Evolutionary conservation across 2,113 vertebrate genomes (phyloP).

Genomic region (Bambusicola thoracicus): DNA sequence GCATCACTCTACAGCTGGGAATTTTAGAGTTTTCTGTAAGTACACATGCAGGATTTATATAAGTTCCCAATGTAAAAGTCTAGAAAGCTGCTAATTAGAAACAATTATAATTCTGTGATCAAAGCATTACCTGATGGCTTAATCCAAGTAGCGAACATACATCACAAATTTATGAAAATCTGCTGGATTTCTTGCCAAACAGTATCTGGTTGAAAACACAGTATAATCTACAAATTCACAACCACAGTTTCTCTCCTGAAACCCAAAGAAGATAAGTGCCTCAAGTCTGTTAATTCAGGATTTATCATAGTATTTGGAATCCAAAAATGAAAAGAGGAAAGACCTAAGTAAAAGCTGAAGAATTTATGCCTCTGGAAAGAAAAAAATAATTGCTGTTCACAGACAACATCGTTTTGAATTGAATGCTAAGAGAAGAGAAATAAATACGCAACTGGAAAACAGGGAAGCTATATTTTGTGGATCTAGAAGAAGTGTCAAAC

Average conservation of each 20-base stretch:
- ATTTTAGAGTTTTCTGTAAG: not conserved
- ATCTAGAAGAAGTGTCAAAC: not conserved
- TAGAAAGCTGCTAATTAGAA: not conserved
- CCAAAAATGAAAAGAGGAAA: not conserved
- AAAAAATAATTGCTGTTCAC: not conserved
- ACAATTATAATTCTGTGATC: not conserved
- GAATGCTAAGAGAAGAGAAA: not conserved
- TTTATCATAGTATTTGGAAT: not conserved
- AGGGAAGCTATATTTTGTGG: not conserved
- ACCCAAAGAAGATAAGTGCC: not conserved
- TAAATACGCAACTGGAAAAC: not conserved
- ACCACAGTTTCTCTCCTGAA: not conserved
- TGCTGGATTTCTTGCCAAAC: not conserved
- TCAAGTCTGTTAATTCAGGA: not conserved
- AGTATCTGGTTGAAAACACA: not conserved
- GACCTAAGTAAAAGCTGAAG: not conserved
- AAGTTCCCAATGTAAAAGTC: not conserved
- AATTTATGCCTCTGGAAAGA: not conserved
- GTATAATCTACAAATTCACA: not conserved
- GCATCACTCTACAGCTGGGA: not conserved
- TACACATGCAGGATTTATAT: not conserved
- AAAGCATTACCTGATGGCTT: not conserved
- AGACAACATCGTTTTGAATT: not conserved
- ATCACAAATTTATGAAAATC: not conserved
- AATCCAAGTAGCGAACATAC: not conserved